These are phyloP conservation scores for Thereva nobilitata DNA, from an alignment of 2,888 invertebrate species.

Conservation along the genomic window DNA sequence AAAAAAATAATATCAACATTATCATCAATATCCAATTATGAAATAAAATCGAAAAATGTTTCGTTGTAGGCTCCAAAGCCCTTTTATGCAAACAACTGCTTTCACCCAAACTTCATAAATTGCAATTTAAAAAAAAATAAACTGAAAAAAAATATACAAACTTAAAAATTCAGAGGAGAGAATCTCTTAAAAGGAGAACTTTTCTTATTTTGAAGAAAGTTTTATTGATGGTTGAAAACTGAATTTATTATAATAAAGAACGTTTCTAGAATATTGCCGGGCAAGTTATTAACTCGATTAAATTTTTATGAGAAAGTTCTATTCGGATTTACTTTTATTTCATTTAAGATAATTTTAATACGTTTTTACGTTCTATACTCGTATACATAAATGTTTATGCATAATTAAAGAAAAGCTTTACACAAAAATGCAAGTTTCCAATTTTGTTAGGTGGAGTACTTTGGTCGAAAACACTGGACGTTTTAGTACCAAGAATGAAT, in stretches of 20 bases:
- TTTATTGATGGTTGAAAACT: conserved; percentile 13
- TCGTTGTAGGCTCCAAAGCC: neutral
- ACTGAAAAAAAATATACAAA: neutral
- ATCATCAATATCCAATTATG: conserved; percentile 9
- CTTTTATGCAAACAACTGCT: neutral
- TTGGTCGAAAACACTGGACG: too few relatives aligned
- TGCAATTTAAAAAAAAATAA: neutral
- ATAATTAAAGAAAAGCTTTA: too few relatives aligned
- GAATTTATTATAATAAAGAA: conserved; percentile 18
- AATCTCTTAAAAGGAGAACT: conserved; percentile 5
- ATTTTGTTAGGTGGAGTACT: too few relatives aligned
- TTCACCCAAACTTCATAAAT: conserved; percentile 1
- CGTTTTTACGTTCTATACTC: too few relatives aligned
- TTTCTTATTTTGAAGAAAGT: conserved; percentile 13
- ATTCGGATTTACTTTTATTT: too few relatives aligned
- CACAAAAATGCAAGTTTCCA: too few relatives aligned
- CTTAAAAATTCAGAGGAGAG: neutral
- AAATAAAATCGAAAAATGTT: conserved; percentile 6
- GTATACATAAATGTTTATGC: too few relatives aligned
- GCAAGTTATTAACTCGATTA: conserved; percentile 11
- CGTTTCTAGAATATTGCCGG: neutral
- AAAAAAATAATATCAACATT: too few relatives aligned
- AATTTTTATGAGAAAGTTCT: conserved; percentile 1
- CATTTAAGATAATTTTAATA: too few relatives aligned
- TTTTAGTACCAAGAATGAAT: too few relatives aligned